Percentiles rank a stretch among this genome's conserved stretches.
These are phyloP conservation scores for Oxystoma pomonae DNA, from an alignment of 2,888 invertebrate genomes.

Conservation along the genomic window DNA sequence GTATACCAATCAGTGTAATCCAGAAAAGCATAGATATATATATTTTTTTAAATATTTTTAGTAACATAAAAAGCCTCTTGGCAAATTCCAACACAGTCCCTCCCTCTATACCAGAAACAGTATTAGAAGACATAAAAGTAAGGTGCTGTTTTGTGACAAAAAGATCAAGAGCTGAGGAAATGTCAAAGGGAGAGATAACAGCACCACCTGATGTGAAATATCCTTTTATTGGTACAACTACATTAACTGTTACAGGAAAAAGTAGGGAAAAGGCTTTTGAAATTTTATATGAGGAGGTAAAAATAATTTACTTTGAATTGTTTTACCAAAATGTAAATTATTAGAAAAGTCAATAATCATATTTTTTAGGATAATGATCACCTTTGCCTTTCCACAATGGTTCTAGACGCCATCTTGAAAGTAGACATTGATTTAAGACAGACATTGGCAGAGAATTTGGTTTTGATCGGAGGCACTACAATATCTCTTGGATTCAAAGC, in stretches of 20 bases:
- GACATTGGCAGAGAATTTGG: slow-evolving; percentile 74
- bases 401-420: slow-evolving; percentile 77
- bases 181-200: slow-evolving; percentile 47
- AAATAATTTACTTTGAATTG: neutral
- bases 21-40: neutral
- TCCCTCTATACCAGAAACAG: slow-evolving; percentile 50
- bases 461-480: slow-evolving; percentile 83
- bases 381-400: slow-evolving; percentile 76
- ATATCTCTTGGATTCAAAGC: slow-evolving; percentile 80
- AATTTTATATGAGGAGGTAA: slow-evolving; percentile 69
- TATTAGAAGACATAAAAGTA: slow-evolving; percentile 77
- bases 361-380: slow-evolving; percentile 65
- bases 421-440: slow-evolving; percentile 80
- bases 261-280: slow-evolving; percentile 81
- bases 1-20: neutral
- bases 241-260: slow-evolving; percentile 61
- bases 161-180: slow-evolving; percentile 60
- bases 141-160: slow-evolving; percentile 86
- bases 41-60: slow-evolving; percentile 23
- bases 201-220: slow-evolving; percentile 63
- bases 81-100: slow-evolving; percentile 49
- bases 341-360: neutral
- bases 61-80: slow-evolving; percentile 45
- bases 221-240: slow-evolving; percentile 60
- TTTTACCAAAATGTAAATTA: neutral